Evolutionary conservation across 2,113 vertebrate species (phyloP), one percentile per base, ranked within the genome.

Genomic region (Stomatorhinus ivindoensis): DNA sequence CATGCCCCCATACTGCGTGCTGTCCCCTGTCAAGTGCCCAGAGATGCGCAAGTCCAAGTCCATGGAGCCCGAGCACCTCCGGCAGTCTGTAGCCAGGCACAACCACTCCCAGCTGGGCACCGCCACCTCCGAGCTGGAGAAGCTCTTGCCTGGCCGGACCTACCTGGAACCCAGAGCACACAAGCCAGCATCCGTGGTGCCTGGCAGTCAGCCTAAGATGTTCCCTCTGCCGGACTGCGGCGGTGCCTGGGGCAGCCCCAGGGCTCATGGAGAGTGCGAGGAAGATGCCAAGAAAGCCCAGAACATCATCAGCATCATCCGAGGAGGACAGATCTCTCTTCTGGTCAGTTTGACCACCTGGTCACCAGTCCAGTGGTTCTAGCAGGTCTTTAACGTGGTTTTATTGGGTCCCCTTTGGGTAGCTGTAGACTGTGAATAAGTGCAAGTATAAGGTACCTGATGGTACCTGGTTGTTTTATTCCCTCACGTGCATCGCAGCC

Each of bases 301-400:
- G 89, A 99, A 97, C 95, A 98, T 99, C 94, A 94, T 99, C 93
- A 99, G 98, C 93, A 98, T 99, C 55, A 97, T 99, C 69, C 96
- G 97, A 92, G 98, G 99, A 93, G 98, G 98, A 47, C 98, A 99
- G 91, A 98, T 99, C 89, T 98, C 98, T 17, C 95, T 99, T 88
- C 93, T 99, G 96, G 98, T 99, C 92, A 97, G 97, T 10, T 73
- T 4, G 1, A 51, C 39, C 42, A 24, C 35, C 21, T 47, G 82
- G 42, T 24, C 82, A 24, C 42, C 19, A 21, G 6, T 42, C 35
- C 8, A 47, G 5, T 83, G 3, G 82, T 80, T 80, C 73, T 19
- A 80, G 35, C 35, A 35, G 73, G 35, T 42, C 73, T 42, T 80
- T 42, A 42, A 39, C 21, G 73, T 42, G 35, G 31, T 35, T 76